Conservation (phyloP, 2,888 invertebrate genomes). For the Tanypteryx hageni region DNA sequence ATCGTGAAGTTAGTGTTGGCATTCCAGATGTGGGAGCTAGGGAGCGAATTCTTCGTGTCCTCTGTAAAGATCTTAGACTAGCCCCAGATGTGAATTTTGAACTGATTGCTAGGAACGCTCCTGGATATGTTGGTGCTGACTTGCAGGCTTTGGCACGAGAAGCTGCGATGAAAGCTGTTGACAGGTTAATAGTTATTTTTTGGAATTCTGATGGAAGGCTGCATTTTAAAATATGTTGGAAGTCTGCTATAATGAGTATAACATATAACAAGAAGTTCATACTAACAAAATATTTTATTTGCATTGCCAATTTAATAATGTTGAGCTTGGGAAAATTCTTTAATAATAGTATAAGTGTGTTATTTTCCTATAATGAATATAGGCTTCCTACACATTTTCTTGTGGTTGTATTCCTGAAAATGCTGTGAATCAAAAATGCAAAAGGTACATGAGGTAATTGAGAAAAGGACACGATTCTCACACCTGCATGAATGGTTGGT, state of each 20-base stretch:
- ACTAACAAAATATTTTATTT: neutral
- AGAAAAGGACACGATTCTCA: too few species aligned
- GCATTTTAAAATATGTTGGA: neutral
- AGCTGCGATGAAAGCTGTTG: constrained; percentile 92
- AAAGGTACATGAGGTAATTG: too few species aligned
- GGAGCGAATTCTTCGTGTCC: constrained; percentile 84
- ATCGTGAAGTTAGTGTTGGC: constrained; percentile 94
- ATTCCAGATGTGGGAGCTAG: constrained; percentile 93
- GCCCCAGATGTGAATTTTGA: constrained; percentile 84
- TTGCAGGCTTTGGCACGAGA: constrained; percentile 90
- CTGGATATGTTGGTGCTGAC: constrained; percentile 98
- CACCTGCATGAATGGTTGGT: too few species aligned
- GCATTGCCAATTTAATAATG: neutral
- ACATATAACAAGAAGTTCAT: too few species aligned
- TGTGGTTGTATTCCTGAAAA: too few species aligned
- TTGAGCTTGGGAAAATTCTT: too few species aligned
- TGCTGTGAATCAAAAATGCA: too few species aligned
- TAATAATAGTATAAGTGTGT: too few species aligned
- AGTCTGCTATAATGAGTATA: neutral
- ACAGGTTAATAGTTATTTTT: constrained; percentile 76
- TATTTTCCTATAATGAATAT: too few species aligned
- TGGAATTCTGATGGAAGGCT: neutral
- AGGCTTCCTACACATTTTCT: too few species aligned
- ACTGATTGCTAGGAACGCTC: constrained; percentile 89
- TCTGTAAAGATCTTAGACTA: constrained; percentile 85